phyloP scores from a whole-genome alignment of 2,888 invertebrate species.

The Dione vanillae region DNA sequence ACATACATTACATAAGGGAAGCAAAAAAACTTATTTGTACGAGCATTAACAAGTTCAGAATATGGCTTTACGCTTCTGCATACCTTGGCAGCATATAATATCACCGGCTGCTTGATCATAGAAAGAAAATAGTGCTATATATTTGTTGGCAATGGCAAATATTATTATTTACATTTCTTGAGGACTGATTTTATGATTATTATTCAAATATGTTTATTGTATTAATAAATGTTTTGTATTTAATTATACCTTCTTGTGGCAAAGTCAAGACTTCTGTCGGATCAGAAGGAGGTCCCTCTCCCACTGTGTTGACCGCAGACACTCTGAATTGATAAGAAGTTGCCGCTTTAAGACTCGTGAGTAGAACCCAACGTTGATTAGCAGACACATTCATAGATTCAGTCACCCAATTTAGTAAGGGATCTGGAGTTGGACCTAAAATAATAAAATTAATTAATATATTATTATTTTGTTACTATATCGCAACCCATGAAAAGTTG shows the following conservation, averaged over 20 bases:
- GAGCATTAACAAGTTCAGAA: conserved; percentile 27
- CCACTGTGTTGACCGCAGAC: conserved; percentile 98
- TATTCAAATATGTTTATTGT: no score
- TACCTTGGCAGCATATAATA: conserved; percentile 84
- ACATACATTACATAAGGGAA: conserved; percentile 31
- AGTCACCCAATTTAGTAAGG: conserved; percentile 94
- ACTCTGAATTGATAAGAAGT: conserved; percentile 98
- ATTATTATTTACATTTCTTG: neutral
- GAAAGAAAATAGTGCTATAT: conserved; percentile 67
- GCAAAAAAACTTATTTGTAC: conserved; percentile 33
- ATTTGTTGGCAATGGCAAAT: conserved; percentile 32
- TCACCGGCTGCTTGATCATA: conserved; percentile 82
- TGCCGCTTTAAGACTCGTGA: conserved; percentile 95
- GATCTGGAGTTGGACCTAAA: conserved; percentile 93
- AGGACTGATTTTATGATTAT: neutral
- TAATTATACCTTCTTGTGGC: conserved; percentile 94
- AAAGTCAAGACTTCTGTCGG: conserved; percentile 95
- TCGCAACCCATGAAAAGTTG: no score
- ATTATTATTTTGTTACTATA: neutral
- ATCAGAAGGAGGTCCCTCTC: conserved; percentile 95
- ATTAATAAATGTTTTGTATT: neutral
- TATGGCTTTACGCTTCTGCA: conserved; percentile 55
- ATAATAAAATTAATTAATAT: neutral
- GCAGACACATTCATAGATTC: conserved; percentile 94
- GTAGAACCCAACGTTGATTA: conserved; percentile 89